Evolutionary conservation across 1,140 invertebrate species (phyloP), one percentile per base, ranked within the genome.

Genomic region (Drosophila orosa): DNA sequence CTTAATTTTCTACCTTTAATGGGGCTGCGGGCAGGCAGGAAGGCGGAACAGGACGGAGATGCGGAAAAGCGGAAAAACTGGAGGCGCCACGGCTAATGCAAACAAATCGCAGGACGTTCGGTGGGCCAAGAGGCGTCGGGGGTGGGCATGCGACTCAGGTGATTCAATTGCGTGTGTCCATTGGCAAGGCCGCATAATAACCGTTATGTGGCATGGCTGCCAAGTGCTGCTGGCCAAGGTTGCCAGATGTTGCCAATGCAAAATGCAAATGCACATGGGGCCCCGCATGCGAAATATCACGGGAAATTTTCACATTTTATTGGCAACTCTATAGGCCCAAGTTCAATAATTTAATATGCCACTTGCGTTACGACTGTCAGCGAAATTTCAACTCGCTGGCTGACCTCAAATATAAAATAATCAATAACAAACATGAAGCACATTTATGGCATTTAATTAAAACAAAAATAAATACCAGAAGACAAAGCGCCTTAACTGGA

Each of bases 1-100:
- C 44, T 80, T 85, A 78, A 60, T 80, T 78, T 71, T 59, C 65
- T 61, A 67, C 82, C 74, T 75, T 75, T 69, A 47, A 75, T 57
- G 62, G 40, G 31, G 27, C 54, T 33, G 45, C 37, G 66, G 69
- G 58, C 74, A 61, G 82, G 60, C 71, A 27, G 63, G 19, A 78
- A 75, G 56, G 74, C 52, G 35, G 56, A 57, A 25, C 13, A 37
- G 44, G 58, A 24, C 35, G 22, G 35, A 42, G 55, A 42, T 25
- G 22, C 55, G 60, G 60, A 31, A 59, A 39, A 78, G 19, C 78
- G 78, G 81, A 77, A 84, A 60, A 33, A 55, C 73, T 57, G 56
- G 50, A 87, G 74, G 44, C 73, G 78, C 65, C 60, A 61, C 47
- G 45, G 59, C 44, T 40, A 50, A 61, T 48, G 59, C 48, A 61